phyloP scores from a whole-genome alignment of 2,113 vertebrate species.

The Phaethon lepturus region DNA sequence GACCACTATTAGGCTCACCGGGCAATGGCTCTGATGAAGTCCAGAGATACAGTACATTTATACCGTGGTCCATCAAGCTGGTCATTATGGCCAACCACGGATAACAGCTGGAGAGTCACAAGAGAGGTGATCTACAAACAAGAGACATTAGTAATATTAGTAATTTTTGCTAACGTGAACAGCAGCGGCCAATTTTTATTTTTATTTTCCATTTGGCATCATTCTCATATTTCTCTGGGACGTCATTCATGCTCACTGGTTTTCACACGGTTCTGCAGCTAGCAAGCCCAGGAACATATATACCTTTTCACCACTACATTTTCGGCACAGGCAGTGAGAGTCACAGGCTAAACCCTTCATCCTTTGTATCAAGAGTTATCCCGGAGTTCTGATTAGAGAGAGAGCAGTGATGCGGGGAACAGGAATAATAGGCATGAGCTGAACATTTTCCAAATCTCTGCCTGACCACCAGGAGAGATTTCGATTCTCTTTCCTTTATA shows the following conservation, averaged over 20 bases:
- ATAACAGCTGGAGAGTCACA: conserved; percentile 92
- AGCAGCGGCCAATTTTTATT: not conserved
- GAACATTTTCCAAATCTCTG: not conserved
- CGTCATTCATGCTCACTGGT: not conserved
- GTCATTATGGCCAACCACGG: conserved; percentile 89
- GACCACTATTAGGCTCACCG: conserved; percentile 75
- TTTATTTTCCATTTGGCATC: not conserved
- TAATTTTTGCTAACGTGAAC: not conserved
- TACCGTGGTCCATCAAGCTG: conserved; percentile 94
- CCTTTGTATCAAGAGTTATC: not conserved
- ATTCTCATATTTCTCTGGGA: not conserved
- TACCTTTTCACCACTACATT: not conserved
- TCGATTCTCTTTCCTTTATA: not conserved
- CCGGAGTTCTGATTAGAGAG: not conserved
- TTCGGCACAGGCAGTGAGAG: not conserved
- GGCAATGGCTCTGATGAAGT: conserved; percentile 92
- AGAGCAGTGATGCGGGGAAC: not conserved
- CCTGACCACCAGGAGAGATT: not conserved
- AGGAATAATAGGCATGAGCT: not conserved
- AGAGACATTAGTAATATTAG: not conserved
- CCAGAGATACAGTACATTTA: conserved; percentile 93
- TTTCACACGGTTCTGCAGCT: not conserved
- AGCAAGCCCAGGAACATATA: not conserved
- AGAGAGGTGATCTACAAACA: conserved; percentile 89
- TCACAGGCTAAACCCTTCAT: not conserved